Conservation (phyloP, 2,113 vertebrate genomes). For the Dasyprocta punctata region DNA sequence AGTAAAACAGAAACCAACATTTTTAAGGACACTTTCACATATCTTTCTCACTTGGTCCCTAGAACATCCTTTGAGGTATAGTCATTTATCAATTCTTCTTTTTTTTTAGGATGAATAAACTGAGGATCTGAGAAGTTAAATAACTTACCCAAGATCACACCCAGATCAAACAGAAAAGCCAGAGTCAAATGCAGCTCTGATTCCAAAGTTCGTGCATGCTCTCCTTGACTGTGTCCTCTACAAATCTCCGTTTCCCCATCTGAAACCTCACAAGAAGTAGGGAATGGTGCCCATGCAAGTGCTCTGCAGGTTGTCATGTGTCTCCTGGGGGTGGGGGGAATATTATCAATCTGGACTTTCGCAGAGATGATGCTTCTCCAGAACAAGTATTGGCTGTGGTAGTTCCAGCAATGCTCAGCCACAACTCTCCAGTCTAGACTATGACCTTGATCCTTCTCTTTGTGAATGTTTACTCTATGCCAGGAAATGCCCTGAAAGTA, state of each 20-base stretch:
- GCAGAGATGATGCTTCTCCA: neutral
- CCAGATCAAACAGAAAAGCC: neutral
- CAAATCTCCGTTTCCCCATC: neutral
- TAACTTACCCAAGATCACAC: conserved; percentile 5
- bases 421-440: neutral
- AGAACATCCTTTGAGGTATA: neutral
- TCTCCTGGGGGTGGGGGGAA: neutral
- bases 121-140: conserved; percentile 31
- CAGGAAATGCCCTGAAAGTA: neutral
- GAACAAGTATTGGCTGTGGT: neutral
- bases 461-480: neutral
- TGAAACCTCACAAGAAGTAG: neutral
- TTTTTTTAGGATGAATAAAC: conserved; percentile 5
- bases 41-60: neutral
- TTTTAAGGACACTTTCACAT: neutral
- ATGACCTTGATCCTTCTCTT: neutral
- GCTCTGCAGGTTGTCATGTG: neutral
- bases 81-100: neutral
- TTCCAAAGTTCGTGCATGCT: neutral
- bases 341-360: neutral
- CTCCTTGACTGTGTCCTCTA: neutral
- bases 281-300: neutral
- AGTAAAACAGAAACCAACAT: neutral
- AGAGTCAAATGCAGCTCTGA: neutral
- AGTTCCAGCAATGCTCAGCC: neutral